Percentiles rank a stretch among this genome's conserved stretches.
phyloP scores from a whole-genome alignment of 2,888 invertebrate species.

The Agrotis segetum region DNA sequence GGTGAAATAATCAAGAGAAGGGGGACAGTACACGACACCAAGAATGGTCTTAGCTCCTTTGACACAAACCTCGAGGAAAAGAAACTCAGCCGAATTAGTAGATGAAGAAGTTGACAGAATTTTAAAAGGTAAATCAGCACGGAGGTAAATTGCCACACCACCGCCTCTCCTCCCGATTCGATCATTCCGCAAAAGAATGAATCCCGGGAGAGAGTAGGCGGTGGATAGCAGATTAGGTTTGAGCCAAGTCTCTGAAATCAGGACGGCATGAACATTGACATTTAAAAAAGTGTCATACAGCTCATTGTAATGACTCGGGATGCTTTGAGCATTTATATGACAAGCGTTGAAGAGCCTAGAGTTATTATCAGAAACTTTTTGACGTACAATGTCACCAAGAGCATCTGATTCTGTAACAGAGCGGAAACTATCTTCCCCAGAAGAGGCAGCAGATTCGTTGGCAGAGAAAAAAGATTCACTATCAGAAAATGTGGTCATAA shows the following conservation, averaged over 20 bases:
- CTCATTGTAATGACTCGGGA: background rate
- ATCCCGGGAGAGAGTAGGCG: background rate
- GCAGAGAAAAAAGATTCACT: no score
- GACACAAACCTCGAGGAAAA: background rate
- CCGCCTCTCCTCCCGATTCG: no score
- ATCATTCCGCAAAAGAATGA: no score
- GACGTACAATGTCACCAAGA: no score
- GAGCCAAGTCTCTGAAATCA: background rate
- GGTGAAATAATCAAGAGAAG: background rate
- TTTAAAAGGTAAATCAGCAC: no score
- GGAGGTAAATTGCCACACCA: no score
- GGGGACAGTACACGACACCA: background rate
- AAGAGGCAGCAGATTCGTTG: no score
- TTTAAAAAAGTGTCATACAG: background rate
- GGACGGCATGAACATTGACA: background rate
- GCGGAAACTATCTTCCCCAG: no score
- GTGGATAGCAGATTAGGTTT: background rate
- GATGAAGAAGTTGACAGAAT: background rate
- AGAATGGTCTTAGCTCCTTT: background rate
- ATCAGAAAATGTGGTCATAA: no score
- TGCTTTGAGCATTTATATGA: background rate
- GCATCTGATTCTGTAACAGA: no score
- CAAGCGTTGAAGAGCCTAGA: background rate
- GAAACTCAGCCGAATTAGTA: background rate
- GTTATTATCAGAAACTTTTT: no score